These are phyloP conservation scores for Eucera pruinosa DNA, from an alignment of 2,888 invertebrate species.

Conservation along the genomic window DNA sequence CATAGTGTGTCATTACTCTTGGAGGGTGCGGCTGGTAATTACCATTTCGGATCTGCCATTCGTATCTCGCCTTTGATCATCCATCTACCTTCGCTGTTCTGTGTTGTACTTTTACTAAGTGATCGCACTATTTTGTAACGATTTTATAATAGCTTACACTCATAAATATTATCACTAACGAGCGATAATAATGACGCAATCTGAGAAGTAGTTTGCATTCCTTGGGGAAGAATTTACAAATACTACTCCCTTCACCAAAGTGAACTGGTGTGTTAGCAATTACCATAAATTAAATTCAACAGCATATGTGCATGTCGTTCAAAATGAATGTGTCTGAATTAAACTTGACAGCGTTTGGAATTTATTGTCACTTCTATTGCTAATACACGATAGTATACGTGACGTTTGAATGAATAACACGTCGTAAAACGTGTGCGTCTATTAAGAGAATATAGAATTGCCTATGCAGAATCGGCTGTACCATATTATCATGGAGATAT, in stretches of 20 bases:
- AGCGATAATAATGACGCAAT: conserved; percentile 6
- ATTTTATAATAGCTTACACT: not conserved
- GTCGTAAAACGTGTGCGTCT: too few species aligned
- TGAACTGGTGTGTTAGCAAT: too few species aligned
- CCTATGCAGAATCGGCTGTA: too few species aligned
- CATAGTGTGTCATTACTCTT: not conserved
- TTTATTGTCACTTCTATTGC: not conserved
- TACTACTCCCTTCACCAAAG: conserved; percentile 4
- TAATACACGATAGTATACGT: not conserved
- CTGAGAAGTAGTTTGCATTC: not conserved
- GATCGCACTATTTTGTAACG: not conserved
- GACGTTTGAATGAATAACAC: not conserved
- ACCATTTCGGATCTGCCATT: too few species aligned
- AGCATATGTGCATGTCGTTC: not conserved
- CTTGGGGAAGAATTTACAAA: conserved; percentile 4
- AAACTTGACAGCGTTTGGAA: not conserved
- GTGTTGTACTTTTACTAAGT: too few species aligned
- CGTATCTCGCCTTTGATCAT: conserved; percentile 7
- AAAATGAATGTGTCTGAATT: not conserved
- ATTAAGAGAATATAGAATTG: too few species aligned
- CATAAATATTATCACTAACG: not conserved
- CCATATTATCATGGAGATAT: too few species aligned
- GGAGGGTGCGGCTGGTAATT: conserved; percentile 9
- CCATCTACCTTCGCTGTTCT: too few species aligned
- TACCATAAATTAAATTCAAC: conserved; percentile 11